These are phyloP conservation scores for Tuta absoluta DNA, from an alignment of 2,888 invertebrate genomes.

Conservation along the genomic window DNA sequence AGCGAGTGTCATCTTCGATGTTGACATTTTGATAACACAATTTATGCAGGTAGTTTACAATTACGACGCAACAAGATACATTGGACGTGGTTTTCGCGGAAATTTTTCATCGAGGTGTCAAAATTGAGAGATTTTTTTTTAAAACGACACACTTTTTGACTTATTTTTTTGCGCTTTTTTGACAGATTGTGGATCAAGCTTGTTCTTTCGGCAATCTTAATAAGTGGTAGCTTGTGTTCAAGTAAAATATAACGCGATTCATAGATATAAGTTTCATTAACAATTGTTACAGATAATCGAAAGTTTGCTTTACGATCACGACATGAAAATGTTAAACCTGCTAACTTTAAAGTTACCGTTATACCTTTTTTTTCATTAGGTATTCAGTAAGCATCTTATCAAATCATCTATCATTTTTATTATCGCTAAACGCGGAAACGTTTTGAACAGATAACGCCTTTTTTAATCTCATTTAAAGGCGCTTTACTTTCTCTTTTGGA, in stretches of 20 bases:
- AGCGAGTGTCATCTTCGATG: conserved; percentile 36
- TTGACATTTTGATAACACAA: conserved; percentile 33
- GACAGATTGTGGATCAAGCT: no score
- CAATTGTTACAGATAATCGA: no score
- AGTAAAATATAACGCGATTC: no score
- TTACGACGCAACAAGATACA: conserved; percentile 12
- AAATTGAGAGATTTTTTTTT: background rate
- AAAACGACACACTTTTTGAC: background rate
- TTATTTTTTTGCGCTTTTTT: background rate
- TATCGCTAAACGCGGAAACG: background rate
- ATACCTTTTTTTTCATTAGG: no score
- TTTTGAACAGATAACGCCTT: background rate
- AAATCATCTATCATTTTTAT: background rate
- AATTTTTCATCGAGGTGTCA: conserved; percentile 30
- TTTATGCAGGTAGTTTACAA: conserved; percentile 17
- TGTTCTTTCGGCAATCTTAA: no score
- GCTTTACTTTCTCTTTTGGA: conserved; percentile 8
- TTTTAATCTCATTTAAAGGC: background rate
- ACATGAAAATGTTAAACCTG: no score
- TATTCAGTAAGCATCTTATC: background rate
- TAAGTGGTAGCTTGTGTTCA: no score
- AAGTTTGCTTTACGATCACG: no score
- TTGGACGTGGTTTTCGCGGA: conserved; percentile 30
- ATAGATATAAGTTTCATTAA: no score
- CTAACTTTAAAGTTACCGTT: no score